Percentiles rank a stretch among this genome's conserved stretches.
Evolutionary conservation across 30 jellyfish, hydroid and myxozoan genomes (phyloP).

Genomic region (Cassiopea andromeda): DNA sequence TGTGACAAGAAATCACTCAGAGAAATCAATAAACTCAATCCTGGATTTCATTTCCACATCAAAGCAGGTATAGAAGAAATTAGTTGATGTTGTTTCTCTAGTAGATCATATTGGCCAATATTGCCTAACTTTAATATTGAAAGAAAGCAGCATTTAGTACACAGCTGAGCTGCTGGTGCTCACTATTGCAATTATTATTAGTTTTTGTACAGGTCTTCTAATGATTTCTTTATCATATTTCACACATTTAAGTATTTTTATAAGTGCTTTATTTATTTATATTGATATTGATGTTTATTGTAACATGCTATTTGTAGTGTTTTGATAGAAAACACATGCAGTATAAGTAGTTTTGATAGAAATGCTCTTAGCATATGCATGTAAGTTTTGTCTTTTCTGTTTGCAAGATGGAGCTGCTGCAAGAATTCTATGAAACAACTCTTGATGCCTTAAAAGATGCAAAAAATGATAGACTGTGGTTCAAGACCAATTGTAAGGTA

Average conservation of each 20-base stretch:
- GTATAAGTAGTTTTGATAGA: background rate
- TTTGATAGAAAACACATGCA: no score
- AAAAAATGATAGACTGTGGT: conserved; percentile 95
- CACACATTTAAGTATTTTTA: no score
- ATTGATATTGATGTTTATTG: no score
- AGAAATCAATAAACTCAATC: conserved; percentile 91
- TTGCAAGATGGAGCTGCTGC: conserved; percentile 85
- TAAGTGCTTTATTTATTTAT: no score
- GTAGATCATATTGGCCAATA: no score
- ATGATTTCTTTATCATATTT: no score
- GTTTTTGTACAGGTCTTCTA: no score
- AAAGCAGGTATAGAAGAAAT: conserved; percentile 73
- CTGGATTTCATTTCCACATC: conserved; percentile 94
- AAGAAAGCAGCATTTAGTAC: no score
- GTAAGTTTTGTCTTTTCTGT: background rate
- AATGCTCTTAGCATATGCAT: background rate
- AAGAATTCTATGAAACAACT: conserved; percentile 93
- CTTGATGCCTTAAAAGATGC: conserved; percentile 95
- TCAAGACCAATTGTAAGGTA: conserved; percentile 97
- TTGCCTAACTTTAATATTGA: no score
- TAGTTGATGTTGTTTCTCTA: background rate
- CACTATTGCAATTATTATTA: no score
- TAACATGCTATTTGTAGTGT: no score
- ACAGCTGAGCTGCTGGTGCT: no score
- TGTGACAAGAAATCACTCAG: conserved; percentile 97